Evolutionary conservation across 2,797 vertebrate species (phyloP), one percentile per base, ranked within the genome.

Genomic region (Masticophis lateralis): DNA sequence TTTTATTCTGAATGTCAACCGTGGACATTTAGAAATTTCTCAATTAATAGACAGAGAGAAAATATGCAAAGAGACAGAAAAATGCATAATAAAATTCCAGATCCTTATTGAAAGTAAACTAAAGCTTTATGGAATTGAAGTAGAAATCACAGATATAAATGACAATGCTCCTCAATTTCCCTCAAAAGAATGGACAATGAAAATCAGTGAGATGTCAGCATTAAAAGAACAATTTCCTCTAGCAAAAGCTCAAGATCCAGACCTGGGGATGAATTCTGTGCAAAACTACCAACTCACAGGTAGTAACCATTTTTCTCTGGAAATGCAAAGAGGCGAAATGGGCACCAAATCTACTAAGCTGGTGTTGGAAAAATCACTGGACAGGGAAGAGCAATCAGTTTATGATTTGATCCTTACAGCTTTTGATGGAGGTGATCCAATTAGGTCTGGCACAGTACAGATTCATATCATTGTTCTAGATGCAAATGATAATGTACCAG

Each of bases 101-200:
- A 56, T 93, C 27, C 86, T 93, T 60, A n/a, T 91, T 74, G 92
- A 93, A 66, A 91, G 56, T 43, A 93, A 93, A 87, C 51, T 87
- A 91, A 93, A 93, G 28, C 61, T 93, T 27, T 93, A 93, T 93
- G 55, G 83, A 13, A 47, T 93, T 59, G 92, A 93, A 91, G 90
- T 93, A 20, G 92, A 93, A 91, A 88, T 93, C 43, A 93, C 63
- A 88, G 92, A 93, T 74, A 60, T 93, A 88, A 93, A 93, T 91
- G 92, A 93, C 14, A 93, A 93, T 88, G 37, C 92, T 37, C 92
- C 92, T 27, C n/a, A 63, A 11, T 93, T 93, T 95, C 96, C 97
- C 95, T 97, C 95, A 91, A 97, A 97, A 55, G 95, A 97, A 91
- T 97, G 98, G 93, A 97, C 90, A 98, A 97, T 96, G 97, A 97